Evolutionary conservation across 2,113 vertebrate genomes (phyloP), one percentile per base, ranked within the genome.

Genomic region (Sander vitreus): DNA sequence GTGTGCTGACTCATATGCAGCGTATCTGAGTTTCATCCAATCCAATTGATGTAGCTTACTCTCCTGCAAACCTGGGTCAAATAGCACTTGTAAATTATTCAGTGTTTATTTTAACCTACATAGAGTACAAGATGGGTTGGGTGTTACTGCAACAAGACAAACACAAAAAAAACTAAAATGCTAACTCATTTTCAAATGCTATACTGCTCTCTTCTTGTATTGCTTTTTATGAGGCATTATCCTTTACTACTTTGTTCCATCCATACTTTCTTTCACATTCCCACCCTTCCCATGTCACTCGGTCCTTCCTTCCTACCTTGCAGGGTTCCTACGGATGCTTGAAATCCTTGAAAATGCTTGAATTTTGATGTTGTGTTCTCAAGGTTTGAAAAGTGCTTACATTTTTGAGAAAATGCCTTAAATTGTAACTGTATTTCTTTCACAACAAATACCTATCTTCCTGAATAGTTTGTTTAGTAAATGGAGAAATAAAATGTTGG

Each of bases 51-150:
- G 39, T 12, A 25, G n/a, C 75, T 47, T 21, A 27, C 16, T 25
- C 63, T 59, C 6, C 66, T 63, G 51, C 72, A 76, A 25, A 58
- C 72, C 14, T 3, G 43, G 73, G 77, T 91, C 78, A 83, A 62
- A 79, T 30, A 75, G 30, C 53, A 1, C 43, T 58, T 75, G 25
- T 86, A 48, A 80, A 76, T 77, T 23, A 88, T 88, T 83, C 60
- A 71, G 53, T 60, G 66, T 87, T 89, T 76, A 66, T 90, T 85
- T 84, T 47, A 81, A 71, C 59, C 53, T 23, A 3, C 73, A 51
- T 43, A n/a, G n/a, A 63, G 62, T 13, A 6, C 53, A 3, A 16
- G 50, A 58, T 30, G 53, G 69, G 51, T 57, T 39, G 12, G 47
- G 60, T 30, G 72, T 25, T 60, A 62, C 64, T 23, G 23, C 64